Evolutionary conservation across 2,113 vertebrate species (phyloP).

Genomic region (Anseranas semipalmata): DNA sequence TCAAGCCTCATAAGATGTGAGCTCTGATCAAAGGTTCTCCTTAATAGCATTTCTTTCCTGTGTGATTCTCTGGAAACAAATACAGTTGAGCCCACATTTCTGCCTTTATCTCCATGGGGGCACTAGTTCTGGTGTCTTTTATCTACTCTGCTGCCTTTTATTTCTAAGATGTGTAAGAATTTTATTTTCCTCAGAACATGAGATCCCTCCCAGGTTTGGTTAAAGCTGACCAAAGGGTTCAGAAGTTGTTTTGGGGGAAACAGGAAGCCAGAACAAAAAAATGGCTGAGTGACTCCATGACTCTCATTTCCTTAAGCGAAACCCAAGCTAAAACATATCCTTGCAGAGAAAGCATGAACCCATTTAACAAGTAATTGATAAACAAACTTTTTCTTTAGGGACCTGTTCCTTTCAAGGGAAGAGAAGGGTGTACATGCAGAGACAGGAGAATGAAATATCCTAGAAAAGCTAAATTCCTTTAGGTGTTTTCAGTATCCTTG

Average conservation of each 20-base stretch:
- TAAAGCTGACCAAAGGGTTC: constrained; percentile 19
- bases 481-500: neutral
- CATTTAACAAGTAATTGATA: neutral
- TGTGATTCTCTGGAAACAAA: constrained; percentile 11
- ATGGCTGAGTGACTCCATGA: neutral
- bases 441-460: neutral
- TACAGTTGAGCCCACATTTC: neutral
- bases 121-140: constrained; percentile 28
- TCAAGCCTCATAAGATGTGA: neutral
- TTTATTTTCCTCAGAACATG: constrained; percentile 1
- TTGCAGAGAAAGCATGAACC: constrained; percentile 12
- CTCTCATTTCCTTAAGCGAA: constrained; percentile 42
- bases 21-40: constrained; percentile 30
- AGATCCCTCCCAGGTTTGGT: neutral
- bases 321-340: neutral
- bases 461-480: neutral
- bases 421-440: neutral
- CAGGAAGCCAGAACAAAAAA: constrained; percentile 48
- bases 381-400: neutral
- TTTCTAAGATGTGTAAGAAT: neutral
- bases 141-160: neutral
- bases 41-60: constrained; percentile 18
- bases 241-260: constrained; percentile 35
- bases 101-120: constrained; percentile 32
- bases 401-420: neutral